Evolutionary conservation across 2,113 vertebrate species (phyloP), one percentile per base, ranked within the genome.

Genomic region (Origma solitaria): DNA sequence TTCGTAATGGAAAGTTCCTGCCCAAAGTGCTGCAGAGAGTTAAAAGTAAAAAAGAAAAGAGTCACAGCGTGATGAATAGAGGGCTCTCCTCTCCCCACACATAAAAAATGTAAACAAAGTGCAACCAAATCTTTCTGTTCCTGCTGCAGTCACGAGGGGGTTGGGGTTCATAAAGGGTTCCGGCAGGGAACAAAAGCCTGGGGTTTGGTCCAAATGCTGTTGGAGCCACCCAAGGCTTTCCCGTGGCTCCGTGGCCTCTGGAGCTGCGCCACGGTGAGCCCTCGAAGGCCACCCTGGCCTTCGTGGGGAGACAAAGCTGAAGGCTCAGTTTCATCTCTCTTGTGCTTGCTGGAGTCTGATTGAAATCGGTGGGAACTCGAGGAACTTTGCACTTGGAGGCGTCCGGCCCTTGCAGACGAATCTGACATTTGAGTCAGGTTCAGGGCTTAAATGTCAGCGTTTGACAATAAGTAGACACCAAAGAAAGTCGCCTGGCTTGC

Each of bases 381-480:
- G 91, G 79, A 95, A 86, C 83, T 96, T 94, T 72, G 65, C 44
- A 64, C 91, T 94, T 78, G 38, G 49, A 11, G 11, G 54, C 40
- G 5, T 57, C 91, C 69, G 88, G 54, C 79, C 73, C 77, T 96
- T 76, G 86, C 87, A 93, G 89, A 93, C 80, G 70, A 40, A 49
- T 76, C 42, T 96, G 95, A 86, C 86, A 95, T 96, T 96, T 95
- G 73, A 95, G 79, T 95, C n/a, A 22, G 62, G 69, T 76, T 77
- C 6, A 5, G n/a, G 58, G 57, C 66, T 97, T 84, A 95, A 96
- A 94, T 93, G 69, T 88, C 86, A 84, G 47, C 57, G 23, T 94
- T 90, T 95, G 77, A 82, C 92, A 92, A 47, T 88, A 84, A 87
- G 86, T 70, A 82, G 82, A 51, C 57, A 54, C 72, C 66, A 53